phyloP scores from a whole-genome alignment of 2,113 vertebrate species.

The Cynocephalus volans region DNA sequence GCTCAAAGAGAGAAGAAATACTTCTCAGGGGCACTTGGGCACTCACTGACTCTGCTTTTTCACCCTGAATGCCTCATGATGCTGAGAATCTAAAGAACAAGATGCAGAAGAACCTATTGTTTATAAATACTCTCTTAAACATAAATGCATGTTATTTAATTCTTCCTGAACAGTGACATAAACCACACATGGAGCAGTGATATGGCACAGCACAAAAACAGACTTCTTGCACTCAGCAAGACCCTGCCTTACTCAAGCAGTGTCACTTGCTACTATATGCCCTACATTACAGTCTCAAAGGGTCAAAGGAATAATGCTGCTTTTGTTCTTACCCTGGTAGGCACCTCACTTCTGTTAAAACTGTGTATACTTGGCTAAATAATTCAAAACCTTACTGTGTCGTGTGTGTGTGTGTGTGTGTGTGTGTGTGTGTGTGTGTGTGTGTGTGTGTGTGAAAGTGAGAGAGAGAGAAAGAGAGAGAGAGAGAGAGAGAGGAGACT shows the following conservation, averaged over 20 bases:
- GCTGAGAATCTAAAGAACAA: background rate
- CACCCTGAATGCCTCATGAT: background rate
- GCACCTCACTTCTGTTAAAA: background rate
- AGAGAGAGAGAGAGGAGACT: accelerated
- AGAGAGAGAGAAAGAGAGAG: background rate
- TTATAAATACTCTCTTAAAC: background rate
- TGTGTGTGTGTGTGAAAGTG: no score
- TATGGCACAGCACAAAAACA: constrained; percentile 23
- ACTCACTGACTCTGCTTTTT: background rate
- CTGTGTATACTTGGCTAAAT: background rate
- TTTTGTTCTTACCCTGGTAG: background rate
- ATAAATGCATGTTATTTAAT: constrained; percentile 25
- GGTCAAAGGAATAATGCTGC: background rate
- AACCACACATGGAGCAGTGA: background rate
- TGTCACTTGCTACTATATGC: background rate
- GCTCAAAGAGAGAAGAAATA: background rate
- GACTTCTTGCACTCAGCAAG: background rate
- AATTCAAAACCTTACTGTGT: background rate
- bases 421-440: background rate
- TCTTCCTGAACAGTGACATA: background rate
- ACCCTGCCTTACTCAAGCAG: background rate
- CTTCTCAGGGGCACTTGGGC: background rate
- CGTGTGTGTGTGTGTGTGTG: no score
- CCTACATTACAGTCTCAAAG: background rate
- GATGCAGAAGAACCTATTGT: background rate